Base-by-base conservation (phyloP, 92 coral and sea anemone genomes). In the Zoanthus sansibaricus region DNA sequence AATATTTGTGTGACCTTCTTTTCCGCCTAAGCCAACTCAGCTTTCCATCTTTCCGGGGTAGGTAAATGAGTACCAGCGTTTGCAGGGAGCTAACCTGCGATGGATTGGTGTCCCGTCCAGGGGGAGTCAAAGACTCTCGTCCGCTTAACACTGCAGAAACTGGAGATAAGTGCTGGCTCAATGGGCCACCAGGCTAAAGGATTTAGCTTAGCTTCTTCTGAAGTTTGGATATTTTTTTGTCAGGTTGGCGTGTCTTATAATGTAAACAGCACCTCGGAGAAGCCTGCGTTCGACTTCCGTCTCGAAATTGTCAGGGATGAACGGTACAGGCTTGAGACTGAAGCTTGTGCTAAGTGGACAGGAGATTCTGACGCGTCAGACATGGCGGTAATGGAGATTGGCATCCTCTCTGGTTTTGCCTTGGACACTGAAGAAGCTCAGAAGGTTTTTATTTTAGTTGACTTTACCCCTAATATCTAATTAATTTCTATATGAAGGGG, bases 371-470 rank as follows among this genome's bases (percentile, higher is more conserved):
- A 87, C 9, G 73, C 87, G 47, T 97, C 99, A 12, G 97, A 92
- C 74, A 97, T 97, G 99, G 97, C 95, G 15, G 96, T 97, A 55
- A 91, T 97, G 94, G 99, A 97, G 86, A 87, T 97, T 20, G 98
- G 94, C 59, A 84, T 92, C 8, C 90, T 91, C 47, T 93, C 98
- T 0, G 99, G 99, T 18, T 97, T 97, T 49, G 76, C 87, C 9
- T 78, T 94, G 51, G 93, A 92, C 83, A 87, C 84, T 74, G 94
- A 97, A 56, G 79, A 71, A 56, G 89, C 94, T 51, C 87, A 77
- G 9, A 86, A 92, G 98, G 99, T 97, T 42, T 49, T 11, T 11
- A 49, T 49, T 49, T 49, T 49, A 49, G 55, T 49, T 49, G 31
- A 31, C 42, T 25, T 69, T 69, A 7, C 37, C 14, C 55, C 55